Evolutionary conservation across 2,888 invertebrate species (phyloP).

Genomic region (Pammene fasciana): DNA sequence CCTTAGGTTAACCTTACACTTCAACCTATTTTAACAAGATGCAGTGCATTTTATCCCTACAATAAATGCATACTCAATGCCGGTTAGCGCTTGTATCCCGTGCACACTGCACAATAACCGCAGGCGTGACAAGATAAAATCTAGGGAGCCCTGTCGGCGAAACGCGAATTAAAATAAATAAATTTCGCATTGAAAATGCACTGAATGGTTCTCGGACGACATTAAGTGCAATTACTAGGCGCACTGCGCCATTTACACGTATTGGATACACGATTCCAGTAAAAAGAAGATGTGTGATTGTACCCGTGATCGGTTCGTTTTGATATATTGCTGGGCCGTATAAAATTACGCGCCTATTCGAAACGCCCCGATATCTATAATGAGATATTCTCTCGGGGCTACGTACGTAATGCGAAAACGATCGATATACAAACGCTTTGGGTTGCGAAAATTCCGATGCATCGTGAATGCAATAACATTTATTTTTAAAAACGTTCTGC

Average conservation of each 20-base stretch:
- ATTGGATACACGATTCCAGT: conserved; percentile 52
- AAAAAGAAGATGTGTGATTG: conserved; percentile 60
- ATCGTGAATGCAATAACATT: conserved; percentile 55
- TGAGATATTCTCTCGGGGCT: conserved; percentile 67
- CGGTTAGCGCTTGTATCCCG: conserved; percentile 51
- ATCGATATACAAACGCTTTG: conserved; percentile 57
- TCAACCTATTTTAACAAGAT: conserved; percentile 49
- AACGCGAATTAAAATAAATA: conserved; percentile 75
- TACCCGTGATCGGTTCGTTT: conserved; percentile 47
- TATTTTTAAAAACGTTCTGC: conserved; percentile 55
- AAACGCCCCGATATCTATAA: conserved; percentile 59
- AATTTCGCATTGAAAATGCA: conserved; percentile 74
- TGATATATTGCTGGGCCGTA: conserved; percentile 44
- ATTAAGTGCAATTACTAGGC: conserved; percentile 76
- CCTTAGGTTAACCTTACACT: conserved; percentile 8
- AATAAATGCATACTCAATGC: conserved; percentile 60
- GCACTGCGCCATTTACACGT: conserved; percentile 63
- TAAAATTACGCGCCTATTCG: conserved; percentile 72
- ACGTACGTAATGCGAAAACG: conserved; percentile 61
- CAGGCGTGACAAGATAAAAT: conserved; percentile 80
- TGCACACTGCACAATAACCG: conserved; percentile 52
- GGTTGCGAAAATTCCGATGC: conserved; percentile 62
- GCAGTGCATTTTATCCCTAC: conserved; percentile 62
- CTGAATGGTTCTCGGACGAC: conserved; percentile 76
- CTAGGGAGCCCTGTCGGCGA: conserved; percentile 67